Percentiles rank a stretch among this genome's conserved stretches.
These are phyloP conservation scores for Schizaphis graminum DNA, from an alignment of 2,888 invertebrate species.

Conservation along the genomic window DNA sequence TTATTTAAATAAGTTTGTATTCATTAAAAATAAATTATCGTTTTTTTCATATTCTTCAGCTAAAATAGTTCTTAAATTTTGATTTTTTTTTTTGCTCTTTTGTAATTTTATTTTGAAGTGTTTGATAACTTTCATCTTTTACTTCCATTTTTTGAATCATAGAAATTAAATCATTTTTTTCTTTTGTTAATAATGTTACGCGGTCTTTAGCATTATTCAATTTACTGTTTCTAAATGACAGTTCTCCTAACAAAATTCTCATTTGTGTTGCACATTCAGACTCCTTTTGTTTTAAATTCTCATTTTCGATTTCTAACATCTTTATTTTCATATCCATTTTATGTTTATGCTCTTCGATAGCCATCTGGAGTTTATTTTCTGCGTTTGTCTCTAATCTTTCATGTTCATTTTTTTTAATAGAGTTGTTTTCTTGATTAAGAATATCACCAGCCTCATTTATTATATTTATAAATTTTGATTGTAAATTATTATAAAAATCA, in stretches of 20 bases:
- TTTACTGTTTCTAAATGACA: conserved; percentile 16
- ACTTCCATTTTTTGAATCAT: conserved; percentile 35
- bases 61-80: conserved; percentile 30
- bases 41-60: conserved; percentile 1
- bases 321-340: conserved; percentile 10
- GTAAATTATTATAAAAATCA: conserved; percentile 6
- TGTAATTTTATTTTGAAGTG: not conserved
- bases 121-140: not conserved
- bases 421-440: not conserved
- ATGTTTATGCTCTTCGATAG: not conserved
- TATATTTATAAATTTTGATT: conserved; percentile 35
- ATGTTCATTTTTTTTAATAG: not conserved
- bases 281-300: conserved; percentile 6
- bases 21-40: not conserved
- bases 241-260: not conserved
- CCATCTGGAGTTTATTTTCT: not conserved
- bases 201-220: not conserved
- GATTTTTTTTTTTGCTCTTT: conserved; percentile 21
- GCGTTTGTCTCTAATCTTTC: not conserved
- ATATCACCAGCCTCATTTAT: not conserved
- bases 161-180: conserved; percentile 48
- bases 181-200: conserved; percentile 2
- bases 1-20: not conserved
- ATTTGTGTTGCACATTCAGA: conserved; percentile 23
- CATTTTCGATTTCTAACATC: conserved; percentile 29